A percentile compares a stretch with the other conserved stretches of the same genome.
Evolutionary conservation across 1,140 invertebrate species (phyloP).

Genomic region (Apis dorsata): DNA sequence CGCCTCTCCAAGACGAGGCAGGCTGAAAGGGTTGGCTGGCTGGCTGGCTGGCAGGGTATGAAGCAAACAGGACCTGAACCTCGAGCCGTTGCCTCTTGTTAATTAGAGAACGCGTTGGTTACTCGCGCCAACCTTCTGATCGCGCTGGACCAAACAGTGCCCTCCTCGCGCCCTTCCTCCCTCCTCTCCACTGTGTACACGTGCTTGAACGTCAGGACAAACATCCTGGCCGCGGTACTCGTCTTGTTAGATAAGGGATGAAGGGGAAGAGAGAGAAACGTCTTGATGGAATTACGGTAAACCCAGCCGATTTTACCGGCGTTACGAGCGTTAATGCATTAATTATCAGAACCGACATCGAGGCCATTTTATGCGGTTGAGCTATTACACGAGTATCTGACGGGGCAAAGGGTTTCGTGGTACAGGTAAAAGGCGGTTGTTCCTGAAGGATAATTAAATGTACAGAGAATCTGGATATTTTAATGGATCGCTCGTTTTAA

Average conservation of each 20-base stretch:
- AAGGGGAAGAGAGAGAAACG: neutral
- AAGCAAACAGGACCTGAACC: constrained; percentile 50
- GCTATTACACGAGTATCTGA: neutral
- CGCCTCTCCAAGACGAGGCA: constrained; percentile 14
- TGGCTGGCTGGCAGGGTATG: constrained; percentile 12
- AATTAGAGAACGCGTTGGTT: constrained; percentile 56
- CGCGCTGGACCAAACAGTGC: constrained; percentile 19
- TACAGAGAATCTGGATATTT: neutral
- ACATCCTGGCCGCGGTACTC: constrained; percentile 9
- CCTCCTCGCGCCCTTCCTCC: neutral
- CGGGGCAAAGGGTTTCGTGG: neutral
- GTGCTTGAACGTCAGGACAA: neutral
- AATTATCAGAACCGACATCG: constrained; percentile 27
- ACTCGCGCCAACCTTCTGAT: constrained; percentile 46
- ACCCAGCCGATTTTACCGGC: neutral
- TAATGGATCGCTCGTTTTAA: neutral
- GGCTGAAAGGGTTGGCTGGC: constrained; percentile 17
- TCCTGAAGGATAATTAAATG: constrained; percentile 30
- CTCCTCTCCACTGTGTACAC: neutral
- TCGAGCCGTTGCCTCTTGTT: constrained; percentile 53
- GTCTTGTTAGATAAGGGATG: neutral
- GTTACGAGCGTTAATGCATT: constrained; percentile 8
- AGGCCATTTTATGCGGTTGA: neutral
- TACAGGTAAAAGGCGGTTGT: neutral
- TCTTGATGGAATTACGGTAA: constrained; percentile 1